These are phyloP conservation scores for Cataglyphis altisquamis DNA, from an alignment of 2,888 invertebrate genomes.

Conservation along the genomic window DNA sequence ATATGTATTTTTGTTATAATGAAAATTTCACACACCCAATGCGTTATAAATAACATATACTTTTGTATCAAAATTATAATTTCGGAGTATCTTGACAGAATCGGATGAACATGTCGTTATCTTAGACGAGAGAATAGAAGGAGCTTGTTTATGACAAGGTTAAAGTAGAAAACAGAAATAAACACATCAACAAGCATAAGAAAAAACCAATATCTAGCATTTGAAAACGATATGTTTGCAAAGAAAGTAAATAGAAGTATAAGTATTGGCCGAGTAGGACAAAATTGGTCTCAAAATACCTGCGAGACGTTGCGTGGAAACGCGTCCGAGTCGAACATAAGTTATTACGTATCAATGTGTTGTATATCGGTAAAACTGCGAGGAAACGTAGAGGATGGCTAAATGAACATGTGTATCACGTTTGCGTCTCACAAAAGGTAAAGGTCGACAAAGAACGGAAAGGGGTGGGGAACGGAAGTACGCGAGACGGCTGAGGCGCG, in stretches of 20 bases:
- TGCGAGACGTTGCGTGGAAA: conserved; percentile 46
- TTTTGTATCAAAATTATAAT: not conserved
- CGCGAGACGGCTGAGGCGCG: not conserved
- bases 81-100: not conserved
- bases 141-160: not conserved
- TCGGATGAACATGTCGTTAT: not conserved
- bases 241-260: conserved; percentile 11
- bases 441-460: conserved; percentile 27
- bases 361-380: not conserved
- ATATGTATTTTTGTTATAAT: not conserved
- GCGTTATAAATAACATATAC: not conserved
- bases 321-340: not conserved
- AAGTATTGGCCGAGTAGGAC: conserved; percentile 28
- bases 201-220: not conserved
- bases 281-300: conserved; percentile 63
- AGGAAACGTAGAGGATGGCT: conserved; percentile 54
- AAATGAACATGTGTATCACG: conserved; percentile 67
- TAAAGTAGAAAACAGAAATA: not conserved
- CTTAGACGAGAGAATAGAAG: not conserved
- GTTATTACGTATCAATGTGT: not conserved
- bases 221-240: conserved; percentile 72
- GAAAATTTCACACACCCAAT: conserved; percentile 12
- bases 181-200: not conserved
- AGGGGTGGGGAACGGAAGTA: not conserved
- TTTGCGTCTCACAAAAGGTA: conserved; percentile 70